Conservation (phyloP, 1,140 invertebrate species). For the Sitobion miscanthi region DNA sequence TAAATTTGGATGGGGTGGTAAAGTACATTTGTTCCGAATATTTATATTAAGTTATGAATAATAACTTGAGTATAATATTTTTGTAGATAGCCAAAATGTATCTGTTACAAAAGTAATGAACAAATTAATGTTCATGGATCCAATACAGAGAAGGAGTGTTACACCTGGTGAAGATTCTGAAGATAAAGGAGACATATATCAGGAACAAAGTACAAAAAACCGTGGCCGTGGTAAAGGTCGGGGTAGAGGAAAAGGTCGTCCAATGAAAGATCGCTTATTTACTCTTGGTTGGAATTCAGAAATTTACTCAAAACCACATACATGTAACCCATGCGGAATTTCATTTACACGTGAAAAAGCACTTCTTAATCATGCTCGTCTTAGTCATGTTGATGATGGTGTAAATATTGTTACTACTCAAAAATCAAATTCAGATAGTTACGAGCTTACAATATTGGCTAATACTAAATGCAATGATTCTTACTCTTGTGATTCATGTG, state of each 20-base stretch:
- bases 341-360: conserved; percentile 82
- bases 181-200: not conserved
- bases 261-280: conserved; percentile 45
- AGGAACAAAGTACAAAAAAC: conserved; percentile 32
- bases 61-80: not conserved
- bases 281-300: conserved; percentile 46
- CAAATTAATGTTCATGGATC: conserved; percentile 49
- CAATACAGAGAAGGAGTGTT: conserved; percentile 4
- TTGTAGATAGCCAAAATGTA: conserved; percentile 39
- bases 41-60: not conserved
- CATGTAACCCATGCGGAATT: conserved; percentile 79
- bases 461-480: conserved; percentile 66
- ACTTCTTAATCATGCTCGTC: conserved; percentile 73
- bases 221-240: conserved; percentile 42
- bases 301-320: conserved; percentile 71
- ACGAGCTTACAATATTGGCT: conserved; percentile 63
- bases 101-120: conserved; percentile 53
- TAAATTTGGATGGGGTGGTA: too few relatives aligned
- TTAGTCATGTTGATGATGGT: conserved; percentile 62
- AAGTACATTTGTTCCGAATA: not conserved
- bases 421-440: conserved; percentile 63
- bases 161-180: conserved; percentile 34
- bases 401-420: conserved; percentile 65
- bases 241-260: conserved; percentile 42
- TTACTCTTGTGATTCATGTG: conserved; percentile 78